phyloP scores from a whole-genome alignment of 2,888 invertebrate species.

The Hypolimnas misippus region DNA sequence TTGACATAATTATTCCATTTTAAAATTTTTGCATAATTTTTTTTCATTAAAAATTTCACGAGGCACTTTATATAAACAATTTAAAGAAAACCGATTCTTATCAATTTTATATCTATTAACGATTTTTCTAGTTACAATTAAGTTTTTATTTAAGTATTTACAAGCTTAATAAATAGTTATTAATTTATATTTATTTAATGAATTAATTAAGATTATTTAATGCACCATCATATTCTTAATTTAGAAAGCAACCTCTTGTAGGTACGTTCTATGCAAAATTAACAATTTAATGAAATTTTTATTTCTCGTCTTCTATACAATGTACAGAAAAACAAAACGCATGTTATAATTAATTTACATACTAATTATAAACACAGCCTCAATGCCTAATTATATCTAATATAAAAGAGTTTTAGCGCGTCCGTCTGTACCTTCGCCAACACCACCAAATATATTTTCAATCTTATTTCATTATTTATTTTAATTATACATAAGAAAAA shows the following conservation, averaged over 20 bases:
- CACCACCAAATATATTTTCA: too few relatives aligned
- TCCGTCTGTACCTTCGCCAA: too few relatives aligned
- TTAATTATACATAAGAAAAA: too few relatives aligned
- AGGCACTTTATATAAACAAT: conserved; percentile 14
- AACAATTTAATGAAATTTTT: neutral
- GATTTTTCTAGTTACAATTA: conserved; percentile 13
- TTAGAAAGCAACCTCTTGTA: conserved; percentile 8
- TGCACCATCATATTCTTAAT: conserved; percentile 36
- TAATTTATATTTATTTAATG: neutral
- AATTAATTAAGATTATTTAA: conserved; percentile 14
- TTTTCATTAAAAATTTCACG: conserved; percentile 6
- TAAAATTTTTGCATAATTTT: neutral
- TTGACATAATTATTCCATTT: neutral
- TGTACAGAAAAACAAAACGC: neutral
- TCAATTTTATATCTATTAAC: neutral
- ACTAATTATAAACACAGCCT: conserved; percentile 31
- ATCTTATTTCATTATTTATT: too few relatives aligned
- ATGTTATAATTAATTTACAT: neutral
- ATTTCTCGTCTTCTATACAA: neutral
- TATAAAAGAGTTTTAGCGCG: too few relatives aligned
- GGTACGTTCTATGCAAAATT: neutral
- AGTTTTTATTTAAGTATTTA: conserved; percentile 21
- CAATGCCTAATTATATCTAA: conserved; percentile 18
- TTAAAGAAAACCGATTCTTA: conserved; percentile 1
- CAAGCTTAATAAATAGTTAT: conserved; percentile 4